A percentile compares a stretch with the other conserved stretches of the same genome.
Evolutionary conservation across 2,113 vertebrate genomes (phyloP).

Genomic region (Macrotis lagotis): DNA sequence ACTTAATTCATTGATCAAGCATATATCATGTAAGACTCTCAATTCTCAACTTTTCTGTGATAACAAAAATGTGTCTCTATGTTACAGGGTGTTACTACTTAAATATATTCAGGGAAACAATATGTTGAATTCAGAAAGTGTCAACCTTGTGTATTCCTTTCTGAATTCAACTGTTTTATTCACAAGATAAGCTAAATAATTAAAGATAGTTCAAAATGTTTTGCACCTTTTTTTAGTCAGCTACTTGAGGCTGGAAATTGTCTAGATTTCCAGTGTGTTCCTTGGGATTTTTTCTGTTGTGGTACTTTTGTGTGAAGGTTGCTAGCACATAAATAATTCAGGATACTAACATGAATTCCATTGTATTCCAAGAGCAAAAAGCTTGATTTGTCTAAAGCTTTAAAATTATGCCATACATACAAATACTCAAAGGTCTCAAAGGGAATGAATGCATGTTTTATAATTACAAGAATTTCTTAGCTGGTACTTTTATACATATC

Average conservation of each 20-base stretch:
- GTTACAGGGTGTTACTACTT: slow-evolving; percentile 46
- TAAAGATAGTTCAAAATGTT: neutral
- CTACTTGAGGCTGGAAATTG: slow-evolving; percentile 45
- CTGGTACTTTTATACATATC: slow-evolving; percentile 77
- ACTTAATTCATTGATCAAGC: neutral
- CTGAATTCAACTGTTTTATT: slow-evolving; percentile 4
- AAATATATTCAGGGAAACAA: neutral
- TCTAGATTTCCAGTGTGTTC: slow-evolving; percentile 63
- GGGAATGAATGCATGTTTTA: slow-evolving; percentile 77
- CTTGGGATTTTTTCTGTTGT: slow-evolving; percentile 64
- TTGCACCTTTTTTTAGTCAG: slow-evolving; percentile 33
- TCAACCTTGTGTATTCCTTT: neutral
- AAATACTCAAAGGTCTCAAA: slow-evolving; percentile 79
- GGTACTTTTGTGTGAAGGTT: slow-evolving; percentile 73
- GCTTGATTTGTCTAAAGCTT: slow-evolving; percentile 73
- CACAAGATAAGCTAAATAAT: slow-evolving; percentile 25
- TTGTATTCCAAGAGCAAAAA: slow-evolving; percentile 75
- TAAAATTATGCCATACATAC: slow-evolving; percentile 67
- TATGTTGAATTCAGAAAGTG: neutral
- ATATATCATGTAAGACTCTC: slow-evolving; percentile 31
- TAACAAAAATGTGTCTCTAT: neutral
- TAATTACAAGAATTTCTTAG: slow-evolving; percentile 81
- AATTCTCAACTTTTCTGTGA: slow-evolving; percentile 9
- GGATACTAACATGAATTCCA: slow-evolving; percentile 75
- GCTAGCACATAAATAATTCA: slow-evolving; percentile 82